These are phyloP conservation scores for Pocillopora grandis DNA, from an alignment of 92 coral and sea anemone species.

Conservation along the genomic window DNA sequence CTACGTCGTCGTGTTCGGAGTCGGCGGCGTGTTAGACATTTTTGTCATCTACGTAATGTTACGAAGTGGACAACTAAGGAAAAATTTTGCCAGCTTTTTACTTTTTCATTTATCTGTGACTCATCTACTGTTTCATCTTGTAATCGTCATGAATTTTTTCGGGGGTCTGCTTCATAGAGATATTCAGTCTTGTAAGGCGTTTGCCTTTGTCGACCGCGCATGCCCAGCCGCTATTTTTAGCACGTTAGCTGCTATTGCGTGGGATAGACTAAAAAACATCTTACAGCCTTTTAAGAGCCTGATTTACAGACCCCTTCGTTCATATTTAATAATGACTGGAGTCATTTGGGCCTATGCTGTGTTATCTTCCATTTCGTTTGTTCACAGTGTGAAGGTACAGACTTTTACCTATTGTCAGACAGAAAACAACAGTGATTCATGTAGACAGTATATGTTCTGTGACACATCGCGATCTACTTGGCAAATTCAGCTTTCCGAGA, in stretches of 20 bases:
- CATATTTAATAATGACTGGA: conserved; percentile 2
- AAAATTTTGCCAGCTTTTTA: not conserved
- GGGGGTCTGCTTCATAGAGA: too few relatives aligned
- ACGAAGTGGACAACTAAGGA: not conserved
- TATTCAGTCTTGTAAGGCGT: not conserved
- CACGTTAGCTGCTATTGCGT: conserved; percentile 41
- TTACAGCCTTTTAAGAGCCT: conserved; percentile 31
- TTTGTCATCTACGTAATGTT: conserved; percentile 9
- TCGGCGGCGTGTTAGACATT: not conserved
- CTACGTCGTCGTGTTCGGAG: not conserved
- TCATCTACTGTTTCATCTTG: not conserved
- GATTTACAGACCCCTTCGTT: not conserved
- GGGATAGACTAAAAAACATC: conserved; percentile 39
- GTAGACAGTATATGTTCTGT: not conserved
- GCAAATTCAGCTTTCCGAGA: conserved; percentile 22
- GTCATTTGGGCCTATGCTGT: conserved; percentile 29
- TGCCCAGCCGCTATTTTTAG: conserved; percentile 36
- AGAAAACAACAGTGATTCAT: not conserved
- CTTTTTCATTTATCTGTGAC: not conserved
- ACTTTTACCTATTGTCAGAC: not conserved
- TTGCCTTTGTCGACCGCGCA: not conserved
- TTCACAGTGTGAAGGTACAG: not conserved
- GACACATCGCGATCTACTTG: not conserved
- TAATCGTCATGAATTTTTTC: not conserved
- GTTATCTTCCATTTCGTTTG: conserved; percentile 3